Base-by-base conservation (phyloP, 2,113 vertebrate genomes). In the Kryptolebias marmoratus region DNA sequence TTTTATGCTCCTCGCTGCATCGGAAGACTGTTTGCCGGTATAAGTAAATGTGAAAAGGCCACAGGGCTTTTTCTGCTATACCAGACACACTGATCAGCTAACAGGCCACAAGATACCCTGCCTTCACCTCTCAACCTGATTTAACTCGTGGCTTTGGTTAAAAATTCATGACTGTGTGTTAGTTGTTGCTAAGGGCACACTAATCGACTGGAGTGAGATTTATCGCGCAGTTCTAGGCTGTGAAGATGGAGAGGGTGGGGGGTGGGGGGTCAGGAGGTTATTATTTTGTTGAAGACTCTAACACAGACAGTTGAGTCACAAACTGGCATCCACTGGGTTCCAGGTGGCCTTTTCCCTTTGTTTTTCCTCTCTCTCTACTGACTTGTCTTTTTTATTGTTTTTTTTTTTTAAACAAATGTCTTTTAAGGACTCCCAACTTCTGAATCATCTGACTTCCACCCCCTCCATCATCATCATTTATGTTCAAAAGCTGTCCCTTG, bases 161-260 rank as follows among this genome's bases (percentile, higher is more conserved):
- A 91, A 90, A 88, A 90, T 90, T 87, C 80, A 89, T 89, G 91
- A 88, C 73, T 66, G 58, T 75, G 77, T 87, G 85, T 87, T 86
- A 81, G 88, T 80, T 88, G 85, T 89, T 90, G 87, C 87, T 87
- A 85, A 84, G 86, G 87, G 87, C 87, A 79, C 73, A 73, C 83
- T 88, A 89, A 91, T 90, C 82, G 81, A 90, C 86, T 83, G 56
- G 64, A 88, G 79, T 77, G 79, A 89, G 84, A 91, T 87, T 89
- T 89, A 89, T 83, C 57, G 84, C 73, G 62, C 57, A 82, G 83
- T 85, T 77, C 53, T 70, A 59, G 69, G 74, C 83, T 72, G 71
- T 22, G 4, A 77, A 68, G 59, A 63, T 56, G 10, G 63, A 59
- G 60, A 14, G 48, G 48, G 15, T 18, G 36, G 55, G 28, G 52